Evolutionary conservation across 2,113 vertebrate genomes (phyloP).

Genomic region (Oncorhynchus nerka): DNA sequence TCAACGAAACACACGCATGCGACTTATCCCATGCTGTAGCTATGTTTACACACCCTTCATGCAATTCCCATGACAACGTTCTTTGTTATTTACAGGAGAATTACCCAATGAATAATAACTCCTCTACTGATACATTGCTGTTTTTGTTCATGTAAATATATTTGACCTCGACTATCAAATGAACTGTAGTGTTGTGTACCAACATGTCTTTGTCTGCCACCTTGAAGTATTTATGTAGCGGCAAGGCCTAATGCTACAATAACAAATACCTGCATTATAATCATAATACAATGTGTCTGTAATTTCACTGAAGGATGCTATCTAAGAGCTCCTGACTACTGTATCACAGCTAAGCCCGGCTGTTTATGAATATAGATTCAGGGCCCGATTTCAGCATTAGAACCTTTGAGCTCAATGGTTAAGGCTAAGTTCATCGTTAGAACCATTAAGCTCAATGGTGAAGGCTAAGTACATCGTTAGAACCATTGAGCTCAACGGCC

Average conservation of each 20-base stretch:
- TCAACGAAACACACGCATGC: background rate
- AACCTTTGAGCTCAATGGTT: no score
- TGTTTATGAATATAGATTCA: slow-evolving; percentile 82
- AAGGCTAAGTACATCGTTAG: no score
- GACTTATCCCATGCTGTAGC: no score
- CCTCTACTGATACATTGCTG: background rate
- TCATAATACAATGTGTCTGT: background rate
- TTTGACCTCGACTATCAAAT: background rate
- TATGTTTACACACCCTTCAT: no score
- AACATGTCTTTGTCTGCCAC: no score
- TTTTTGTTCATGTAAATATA: background rate
- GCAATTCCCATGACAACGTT: no score
- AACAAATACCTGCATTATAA: background rate
- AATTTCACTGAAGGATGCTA: background rate
- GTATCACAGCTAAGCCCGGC: slow-evolving; percentile 77
- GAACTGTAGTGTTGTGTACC: no score
- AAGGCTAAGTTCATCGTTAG: no score
- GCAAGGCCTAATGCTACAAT: background rate
- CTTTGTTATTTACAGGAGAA: background rate
- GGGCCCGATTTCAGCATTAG: slow-evolving; percentile 52
- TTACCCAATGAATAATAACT: background rate
- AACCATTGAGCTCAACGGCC: no score
- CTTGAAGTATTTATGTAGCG: background rate
- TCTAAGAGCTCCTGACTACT: slow-evolving; percentile 76
- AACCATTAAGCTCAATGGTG: no score